These are phyloP conservation scores for Prenolepis imparis DNA, from an alignment of 2,888 invertebrate genomes.

Conservation along the genomic window DNA sequence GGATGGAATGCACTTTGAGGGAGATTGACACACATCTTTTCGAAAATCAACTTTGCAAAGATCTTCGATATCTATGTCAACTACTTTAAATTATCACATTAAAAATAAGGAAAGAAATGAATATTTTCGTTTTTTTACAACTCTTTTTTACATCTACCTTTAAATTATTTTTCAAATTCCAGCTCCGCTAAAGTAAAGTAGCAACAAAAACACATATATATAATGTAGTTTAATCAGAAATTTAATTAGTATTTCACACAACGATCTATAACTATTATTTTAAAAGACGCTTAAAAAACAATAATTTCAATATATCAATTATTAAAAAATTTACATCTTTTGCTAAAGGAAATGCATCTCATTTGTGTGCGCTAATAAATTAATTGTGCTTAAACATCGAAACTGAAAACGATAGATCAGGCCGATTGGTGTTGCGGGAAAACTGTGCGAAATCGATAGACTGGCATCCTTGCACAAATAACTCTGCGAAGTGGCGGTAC, in stretches of 20 bases:
- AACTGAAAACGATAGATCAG: not conserved
- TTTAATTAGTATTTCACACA: too few species aligned
- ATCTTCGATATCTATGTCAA: not conserved
- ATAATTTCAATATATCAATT: not conserved
- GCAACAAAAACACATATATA: not conserved
- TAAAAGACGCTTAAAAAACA: not conserved
- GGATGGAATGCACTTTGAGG: not conserved
- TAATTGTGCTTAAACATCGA: constrained; percentile 6
- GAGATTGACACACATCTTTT: not conserved
- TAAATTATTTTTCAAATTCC: not conserved
- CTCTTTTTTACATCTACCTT: not conserved
- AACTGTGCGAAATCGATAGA: constrained; percentile 35
- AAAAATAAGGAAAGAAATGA: not conserved
- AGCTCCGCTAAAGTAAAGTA: not conserved
- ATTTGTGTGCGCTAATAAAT: not conserved
- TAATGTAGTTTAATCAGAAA: not conserved
- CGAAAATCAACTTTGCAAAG: not conserved
- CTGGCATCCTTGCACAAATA: constrained; percentile 28
- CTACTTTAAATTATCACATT: not conserved
- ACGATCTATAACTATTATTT: not conserved
- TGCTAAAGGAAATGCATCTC: not conserved
- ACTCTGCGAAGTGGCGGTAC: constrained; percentile 52
- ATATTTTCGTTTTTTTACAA: not conserved
- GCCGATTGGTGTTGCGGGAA: not conserved
- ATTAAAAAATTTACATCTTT: not conserved